Base-by-base conservation (phyloP, 1,140 invertebrate species). In the Neodiprion virginianus region DNA sequence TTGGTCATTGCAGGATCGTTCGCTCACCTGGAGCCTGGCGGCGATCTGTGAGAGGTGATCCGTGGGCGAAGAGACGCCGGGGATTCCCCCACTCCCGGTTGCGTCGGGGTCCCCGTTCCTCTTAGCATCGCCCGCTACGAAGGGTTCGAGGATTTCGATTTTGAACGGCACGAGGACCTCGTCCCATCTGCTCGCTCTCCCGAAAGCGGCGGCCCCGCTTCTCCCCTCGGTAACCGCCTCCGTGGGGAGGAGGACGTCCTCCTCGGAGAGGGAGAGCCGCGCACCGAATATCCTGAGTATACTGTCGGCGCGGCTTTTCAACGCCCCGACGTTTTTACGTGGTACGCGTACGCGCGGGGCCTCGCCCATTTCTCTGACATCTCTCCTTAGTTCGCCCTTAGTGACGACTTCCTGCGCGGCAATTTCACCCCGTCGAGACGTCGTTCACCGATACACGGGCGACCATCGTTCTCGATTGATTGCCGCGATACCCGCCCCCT, bases 311-410 rank as follows among this genome's bases (percentile, higher is more conserved):
- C 72, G 73, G 48, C 66, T 61, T 50, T 67, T 75, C 40, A 74
- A 47, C 12, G 48, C 49, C 12, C 73, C 73, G 70, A 76, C 40
- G 71, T 67, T 67, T 53, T 50, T 78, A 48, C 73, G 75, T 50
- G 74, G 67, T 71, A 76, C 73, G 73, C 73, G 71, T 69, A 76
- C 74, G 73, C 73, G 75, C 71, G 73, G 71, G 23, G 73, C 77
- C 75, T 78, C 77, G 71, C 75, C 77, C 77, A 78, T 78, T 74
- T 76, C 73, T 61, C 71, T 78, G 77, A 76, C 75, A 78, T 78
- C 53, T 71, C 75, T 53, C 67, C 65, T 21, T 48, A 40, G n/a
- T n/a, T 11, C 53, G 65, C 47, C 49, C 17, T 21, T 21, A 21
- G 17, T 21, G 17, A 21, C 17, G 17, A 21, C 17, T 21, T 21